These are phyloP conservation scores for Lipotes vexillifer DNA, from an alignment of 2,113 vertebrate genomes.

Conservation along the genomic window DNA sequence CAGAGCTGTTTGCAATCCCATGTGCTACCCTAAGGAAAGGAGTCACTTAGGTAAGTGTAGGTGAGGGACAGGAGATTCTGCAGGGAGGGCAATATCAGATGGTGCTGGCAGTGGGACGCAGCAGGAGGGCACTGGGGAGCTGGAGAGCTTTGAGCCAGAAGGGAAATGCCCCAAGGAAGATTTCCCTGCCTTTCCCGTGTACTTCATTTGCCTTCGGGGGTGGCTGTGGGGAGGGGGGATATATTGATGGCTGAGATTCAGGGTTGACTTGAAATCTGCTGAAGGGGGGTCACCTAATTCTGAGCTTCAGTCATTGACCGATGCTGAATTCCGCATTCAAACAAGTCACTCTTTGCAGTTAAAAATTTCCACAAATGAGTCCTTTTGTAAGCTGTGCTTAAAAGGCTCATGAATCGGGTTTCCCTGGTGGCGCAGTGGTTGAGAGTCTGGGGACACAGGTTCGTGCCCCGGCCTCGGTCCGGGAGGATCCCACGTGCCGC, in stretches of 20 bases:
- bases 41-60: slow-evolving; percentile 13
- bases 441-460: too few species aligned
- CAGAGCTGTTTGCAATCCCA: slow-evolving; percentile 2
- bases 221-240: background rate
- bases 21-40: background rate
- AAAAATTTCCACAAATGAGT: slow-evolving; percentile 5
- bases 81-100: slow-evolving; percentile 10
- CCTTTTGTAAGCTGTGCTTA: background rate
- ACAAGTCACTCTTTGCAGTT: slow-evolving; percentile 33
- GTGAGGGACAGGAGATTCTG: slow-evolving; percentile 4
- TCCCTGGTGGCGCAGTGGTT: too few species aligned
- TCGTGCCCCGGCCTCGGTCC: too few species aligned
- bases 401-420: background rate
- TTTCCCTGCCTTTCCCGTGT: background rate
- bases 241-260: background rate
- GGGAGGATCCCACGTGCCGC: too few species aligned
- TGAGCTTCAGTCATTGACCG: slow-evolving; percentile 37
- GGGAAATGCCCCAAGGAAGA: background rate
- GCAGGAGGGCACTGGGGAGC: background rate
- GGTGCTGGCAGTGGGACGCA: background rate
- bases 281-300: background rate
- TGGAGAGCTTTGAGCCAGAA: slow-evolving; percentile 33
- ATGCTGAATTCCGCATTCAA: slow-evolving; percentile 31
- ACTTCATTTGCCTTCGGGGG: slow-evolving; percentile 19
- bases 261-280: slow-evolving; percentile 31